These are phyloP conservation scores for Ophion slaviceki DNA, from an alignment of 2,888 invertebrate genomes.

Conservation along the genomic window DNA sequence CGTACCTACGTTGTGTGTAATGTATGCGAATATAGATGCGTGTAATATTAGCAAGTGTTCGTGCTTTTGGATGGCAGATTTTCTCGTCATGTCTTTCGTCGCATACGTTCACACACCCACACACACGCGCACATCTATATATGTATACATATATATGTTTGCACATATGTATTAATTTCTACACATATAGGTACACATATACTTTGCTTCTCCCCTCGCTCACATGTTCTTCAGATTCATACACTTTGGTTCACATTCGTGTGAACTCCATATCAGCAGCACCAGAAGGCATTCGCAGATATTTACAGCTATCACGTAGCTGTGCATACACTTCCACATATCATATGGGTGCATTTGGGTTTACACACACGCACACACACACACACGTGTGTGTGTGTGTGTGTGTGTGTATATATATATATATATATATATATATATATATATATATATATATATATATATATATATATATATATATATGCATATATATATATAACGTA, in stretches of 20 bases:
- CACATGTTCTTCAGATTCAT: conserved; percentile 28
- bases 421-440: too few relatives aligned
- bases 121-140: neutral
- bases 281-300: conserved; percentile 50
- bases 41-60: conserved; percentile 35
- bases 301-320: conserved; percentile 31
- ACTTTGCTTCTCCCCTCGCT: conserved; percentile 26
- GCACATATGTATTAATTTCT: neutral
- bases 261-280: conserved; percentile 37
- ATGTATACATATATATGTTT: conserved; percentile 1
- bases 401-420: too few relatives aligned
- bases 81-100: conserved; percentile 19
- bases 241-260: conserved; percentile 40
- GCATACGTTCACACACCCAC: neutral
- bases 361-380: neutral
- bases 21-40: conserved; percentile 32
- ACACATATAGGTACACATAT: neutral
- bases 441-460: too few relatives aligned
- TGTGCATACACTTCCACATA: neutral
- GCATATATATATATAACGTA: conserved; percentile 14
- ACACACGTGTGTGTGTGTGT: too few relatives aligned
- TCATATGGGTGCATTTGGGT: neutral
- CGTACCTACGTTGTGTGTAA: conserved; percentile 15
- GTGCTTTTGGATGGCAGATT: conserved; percentile 47
- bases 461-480: neutral